These are phyloP conservation scores for Lytechinus variegatus DNA, from an alignment of 35 echinoderm and acorn worm species.

Conservation along the genomic window DNA sequence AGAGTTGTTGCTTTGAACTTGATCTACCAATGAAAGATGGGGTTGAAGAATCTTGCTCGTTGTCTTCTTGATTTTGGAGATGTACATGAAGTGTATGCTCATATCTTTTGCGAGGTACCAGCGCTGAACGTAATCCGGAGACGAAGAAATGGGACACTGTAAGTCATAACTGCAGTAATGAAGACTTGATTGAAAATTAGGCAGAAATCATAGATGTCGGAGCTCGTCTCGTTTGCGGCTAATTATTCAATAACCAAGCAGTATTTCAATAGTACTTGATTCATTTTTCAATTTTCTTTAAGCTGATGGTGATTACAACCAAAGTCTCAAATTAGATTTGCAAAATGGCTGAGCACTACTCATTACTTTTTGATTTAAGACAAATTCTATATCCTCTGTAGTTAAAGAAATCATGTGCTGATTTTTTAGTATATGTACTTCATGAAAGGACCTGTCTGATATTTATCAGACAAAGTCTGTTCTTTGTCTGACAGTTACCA, in stretches of 20 bases:
- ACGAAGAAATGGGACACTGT: neutral
- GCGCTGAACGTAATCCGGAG: neutral
- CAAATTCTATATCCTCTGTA: neutral
- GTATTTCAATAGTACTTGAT: neutral
- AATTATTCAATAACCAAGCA: neutral
- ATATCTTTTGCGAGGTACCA: neutral
- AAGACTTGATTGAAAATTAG: slow-evolving; percentile 9
- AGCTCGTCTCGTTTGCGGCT: neutral
- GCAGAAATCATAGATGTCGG: neutral
- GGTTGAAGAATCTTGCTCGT: neutral
- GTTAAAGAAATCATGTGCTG: neutral
- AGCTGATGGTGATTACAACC: neutral
- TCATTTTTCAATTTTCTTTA: neutral
- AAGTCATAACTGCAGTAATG: neutral
- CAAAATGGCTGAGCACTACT: neutral
- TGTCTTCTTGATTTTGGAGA: neutral
- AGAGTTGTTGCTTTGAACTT: neutral
- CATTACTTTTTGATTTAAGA: neutral
- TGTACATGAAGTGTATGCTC: neutral
- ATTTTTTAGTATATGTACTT: neutral
- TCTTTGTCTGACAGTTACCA: no score
- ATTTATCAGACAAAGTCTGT: no score
- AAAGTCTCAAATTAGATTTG: neutral
- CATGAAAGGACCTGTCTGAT: no score
- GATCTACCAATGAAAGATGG: neutral